Evolutionary conservation across 64 coral and sea anemone species (phyloP), one percentile per base, ranked within the genome.

Genomic region (Hydrozoanthus tunicans): DNA sequence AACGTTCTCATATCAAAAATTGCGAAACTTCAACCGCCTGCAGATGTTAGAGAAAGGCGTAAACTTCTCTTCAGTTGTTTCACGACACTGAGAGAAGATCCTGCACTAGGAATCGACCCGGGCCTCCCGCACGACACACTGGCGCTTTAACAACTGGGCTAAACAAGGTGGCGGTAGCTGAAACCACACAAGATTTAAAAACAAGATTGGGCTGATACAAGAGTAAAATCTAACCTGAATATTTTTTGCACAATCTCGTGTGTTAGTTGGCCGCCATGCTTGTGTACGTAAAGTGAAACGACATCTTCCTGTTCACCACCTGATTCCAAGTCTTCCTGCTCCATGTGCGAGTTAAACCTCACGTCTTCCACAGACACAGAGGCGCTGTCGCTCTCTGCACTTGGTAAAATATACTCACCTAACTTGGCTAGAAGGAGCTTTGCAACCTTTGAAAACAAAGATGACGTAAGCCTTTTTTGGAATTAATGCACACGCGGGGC

Each of bases 171-270:
- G 3, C 0, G 3, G 9, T 12, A 13, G 7, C 27, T 26, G 27
- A 52, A 76, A 9, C 27, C 9, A 27, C 72, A 3, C 9, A 52
- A 51, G 9, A 13, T 65, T 0, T 15, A 15, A 9, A 4, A 75
- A 3, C 25, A 10, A 9, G 32, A 9, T 51, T 9, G 13, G 2
- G 7, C 32, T 76, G 24, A 51, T 73, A 73, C 70, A 73, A 73
- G 1, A 7, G 24, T 7, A 73, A 51, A 73, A 73, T 25, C 68
- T 73, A 81, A 98, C 96, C 96, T 98, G 12, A 98, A 77, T 1
- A 98, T 85, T 86, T 91, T 98, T 82, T 95, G 96, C 4, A 98
- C 96, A 84, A 98, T 73, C 65, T 95, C 93, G 69, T 95, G 96
- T 32, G 96, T 81, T 61, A 89, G 91, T 54, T 95, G 94, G n/a